Percentiles rank a stretch among this genome's conserved stretches.
These are phyloP conservation scores for Panorpa germanica DNA, from an alignment of 2,888 invertebrate species.

Conservation along the genomic window DNA sequence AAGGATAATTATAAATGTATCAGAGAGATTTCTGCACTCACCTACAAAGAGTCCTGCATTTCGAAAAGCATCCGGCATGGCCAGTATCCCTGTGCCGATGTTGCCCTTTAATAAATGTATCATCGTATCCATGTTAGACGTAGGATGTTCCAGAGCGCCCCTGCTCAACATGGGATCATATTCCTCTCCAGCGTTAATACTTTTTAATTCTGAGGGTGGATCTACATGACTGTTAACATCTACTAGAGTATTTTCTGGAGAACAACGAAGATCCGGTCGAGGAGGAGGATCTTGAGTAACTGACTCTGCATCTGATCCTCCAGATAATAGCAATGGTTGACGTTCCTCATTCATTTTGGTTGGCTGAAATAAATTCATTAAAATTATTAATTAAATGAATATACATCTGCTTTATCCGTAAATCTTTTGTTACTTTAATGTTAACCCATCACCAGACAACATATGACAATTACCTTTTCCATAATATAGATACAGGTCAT, in stretches of 20 bases:
- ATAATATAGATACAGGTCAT: too few species aligned
- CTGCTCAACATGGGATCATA: conserved; percentile 46
- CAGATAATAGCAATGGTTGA: conserved; percentile 40
- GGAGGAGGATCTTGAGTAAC: conserved; percentile 17
- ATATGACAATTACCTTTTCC: too few species aligned
- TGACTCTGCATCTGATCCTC: too few species aligned
- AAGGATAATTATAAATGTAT: background rate
- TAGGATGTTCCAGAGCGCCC: conserved; percentile 55
- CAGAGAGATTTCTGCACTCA: conserved; percentile 15
- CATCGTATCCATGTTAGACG: conserved; percentile 61
- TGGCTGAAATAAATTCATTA: conserved; percentile 2
- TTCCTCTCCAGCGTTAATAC: conserved; percentile 17
- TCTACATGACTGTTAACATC: conserved; percentile 17
- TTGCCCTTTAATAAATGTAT: conserved; percentile 56
- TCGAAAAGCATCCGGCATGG: conserved; percentile 89
- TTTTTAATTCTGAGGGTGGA: conserved; percentile 7
- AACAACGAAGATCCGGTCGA: conserved; percentile 22
- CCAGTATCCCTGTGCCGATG: conserved; percentile 85
- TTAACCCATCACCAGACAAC: too few species aligned
- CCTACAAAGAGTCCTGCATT: conserved; percentile 80
- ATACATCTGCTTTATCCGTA: too few species aligned
- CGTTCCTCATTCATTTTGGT: conserved; percentile 44
- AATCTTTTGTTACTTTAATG: too few species aligned
- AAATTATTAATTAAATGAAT: too few species aligned
- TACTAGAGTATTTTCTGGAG: conserved; percentile 24